Base-by-base conservation (phyloP, 2,113 vertebrate species). In the Phalacrocorax pelagicus region DNA sequence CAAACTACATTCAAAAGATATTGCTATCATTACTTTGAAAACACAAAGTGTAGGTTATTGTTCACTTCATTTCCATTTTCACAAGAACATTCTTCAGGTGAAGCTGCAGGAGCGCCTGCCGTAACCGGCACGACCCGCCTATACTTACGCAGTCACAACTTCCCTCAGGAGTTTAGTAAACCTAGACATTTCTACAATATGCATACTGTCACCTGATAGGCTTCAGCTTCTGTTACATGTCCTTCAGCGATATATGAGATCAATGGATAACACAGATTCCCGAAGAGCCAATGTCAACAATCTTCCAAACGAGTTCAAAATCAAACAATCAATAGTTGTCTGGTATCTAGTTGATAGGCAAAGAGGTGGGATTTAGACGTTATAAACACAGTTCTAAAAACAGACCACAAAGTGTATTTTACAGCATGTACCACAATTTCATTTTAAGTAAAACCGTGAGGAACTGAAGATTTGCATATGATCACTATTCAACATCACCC, bases 1-100 rank as follows among this genome's bases (percentile, higher is more conserved):
- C 91, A 92, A 96, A 96, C 90, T 93, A 96, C 95, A 95, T 94
- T 95, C 95, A 96, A 87, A 81, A 96, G 87, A 97, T 97, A 98
- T 97, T 95, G 96, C 97, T 96, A 82, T 81, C 86, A 95, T 94
- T 96, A 92, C 94, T 96, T 96, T 93, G 96, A 91, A 96, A 97
- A 97, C 96, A 97, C 40, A 85, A 95, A 97, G 96, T 86, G 87
- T 96, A 86, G 62, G 93, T 91, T 92, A 90, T 94, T 79, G 46
- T 97, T 96, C 88, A 94, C 71, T 93, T 88, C 58, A 90, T 95
- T 94, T 49, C 88, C 94, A 92, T 91, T 96, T 90, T 79, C 94
- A 98, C 92, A 94, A 96, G 92, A 95, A 94, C 77, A 94, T 95
- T 91, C 96, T 77, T 47, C 74, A 91, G 93, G 93, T 93, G 87